A percentile compares a stretch with the other conserved stretches of the same genome.
Evolutionary conservation across 2,888 invertebrate species (phyloP).

Genomic region (Mesoligia furuncula): DNA sequence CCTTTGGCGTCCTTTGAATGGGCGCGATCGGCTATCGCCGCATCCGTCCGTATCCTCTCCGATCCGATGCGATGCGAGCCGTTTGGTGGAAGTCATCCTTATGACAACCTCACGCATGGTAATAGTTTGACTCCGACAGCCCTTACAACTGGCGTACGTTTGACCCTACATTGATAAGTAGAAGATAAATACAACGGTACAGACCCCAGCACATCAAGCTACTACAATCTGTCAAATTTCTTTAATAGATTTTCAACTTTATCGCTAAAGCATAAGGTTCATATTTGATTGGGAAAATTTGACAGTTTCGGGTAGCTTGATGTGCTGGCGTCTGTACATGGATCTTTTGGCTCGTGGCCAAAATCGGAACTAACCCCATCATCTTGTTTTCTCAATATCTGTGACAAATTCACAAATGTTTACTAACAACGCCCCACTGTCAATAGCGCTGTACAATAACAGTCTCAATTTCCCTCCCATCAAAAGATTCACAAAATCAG

Average conservation of each 20-base stretch:
- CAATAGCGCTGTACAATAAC: background rate
- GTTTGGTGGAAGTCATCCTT: no score
- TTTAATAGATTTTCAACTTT: no score
- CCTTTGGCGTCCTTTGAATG: no score
- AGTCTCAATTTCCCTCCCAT: background rate
- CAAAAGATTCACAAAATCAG: background rate
- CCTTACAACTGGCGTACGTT: background rate
- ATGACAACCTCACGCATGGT: no score
- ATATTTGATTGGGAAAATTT: no score
- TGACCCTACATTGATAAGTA: background rate
- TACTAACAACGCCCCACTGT: background rate
- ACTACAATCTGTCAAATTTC: no score
- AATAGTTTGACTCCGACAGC: background rate
- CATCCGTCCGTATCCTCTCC: no score
- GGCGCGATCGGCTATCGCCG: no score
- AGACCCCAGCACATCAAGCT: no score
- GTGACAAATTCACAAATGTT: background rate
- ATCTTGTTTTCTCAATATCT: background rate
- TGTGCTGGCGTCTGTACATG: background rate
- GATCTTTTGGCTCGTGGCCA: background rate
- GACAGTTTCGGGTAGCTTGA: no score
- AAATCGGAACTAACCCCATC: background rate
- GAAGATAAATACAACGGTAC: background rate
- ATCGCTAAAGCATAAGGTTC: no score
- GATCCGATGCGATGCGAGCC: no score